Evolutionary conservation across 1,140 invertebrate genomes (phyloP), one percentile per base, ranked within the genome.

Genomic region (Drosophila lacteicornis): DNA sequence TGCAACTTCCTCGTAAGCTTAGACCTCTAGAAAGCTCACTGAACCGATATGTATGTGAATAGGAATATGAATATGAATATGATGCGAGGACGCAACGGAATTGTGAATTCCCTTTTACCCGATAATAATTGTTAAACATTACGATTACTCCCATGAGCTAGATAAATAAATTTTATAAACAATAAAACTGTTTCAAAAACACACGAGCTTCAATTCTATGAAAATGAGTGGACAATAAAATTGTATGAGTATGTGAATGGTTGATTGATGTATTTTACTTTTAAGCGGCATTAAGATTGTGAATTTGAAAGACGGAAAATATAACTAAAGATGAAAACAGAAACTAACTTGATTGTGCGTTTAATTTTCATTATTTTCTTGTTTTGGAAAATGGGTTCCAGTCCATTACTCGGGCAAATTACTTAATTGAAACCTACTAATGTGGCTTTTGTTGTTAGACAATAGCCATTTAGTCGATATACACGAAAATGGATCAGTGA

Each of bases 181-280:
- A 57, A 36, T 27, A 71, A 68, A 55, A 60, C 51, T 77, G 73
- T 77, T 77, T 76, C 57, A 45, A 69, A 70, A 49, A 84, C 74
- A 75, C 56, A 75, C 51, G 73, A 88, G 84, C 84, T 87, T 87
- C 77, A 88, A 88, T 87, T 88, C 63, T 58, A 65, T 75, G 46
- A 80, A 67, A 80, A 68, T 80, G 84, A 83, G 74, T 88, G 80
- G 84, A 87, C 84, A 87, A 87, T 87, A 87, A 87, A 71, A 79
- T 66, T 79, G 77, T 84, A 84, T 71, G 76, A 61, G 63, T 62
- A 80, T 68, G 62, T 83, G 66, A 71, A 75, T 87, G 82, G 17
- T 70, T 79, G 61, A 82, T 82, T 66, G 45, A 82, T 87, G 65
- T 88, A 80, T 66, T 71, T 73, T 80, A 83, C 38, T 53, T 69